Conservation (phyloP, 2,797 vertebrate genomes). For the Emys orbicularis region DNA sequence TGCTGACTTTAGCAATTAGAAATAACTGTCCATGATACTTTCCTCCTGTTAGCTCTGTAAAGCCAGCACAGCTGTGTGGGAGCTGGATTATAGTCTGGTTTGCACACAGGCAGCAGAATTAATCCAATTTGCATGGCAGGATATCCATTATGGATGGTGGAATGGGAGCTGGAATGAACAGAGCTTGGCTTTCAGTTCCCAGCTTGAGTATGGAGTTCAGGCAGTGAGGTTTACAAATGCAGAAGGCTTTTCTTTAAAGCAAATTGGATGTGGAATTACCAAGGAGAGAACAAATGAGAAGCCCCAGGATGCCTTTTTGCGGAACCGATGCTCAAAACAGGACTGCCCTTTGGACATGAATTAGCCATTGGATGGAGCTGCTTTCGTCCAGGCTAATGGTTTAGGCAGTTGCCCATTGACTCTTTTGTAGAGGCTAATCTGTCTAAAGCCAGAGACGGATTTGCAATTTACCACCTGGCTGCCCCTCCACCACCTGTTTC, state of each 20-base stretch:
- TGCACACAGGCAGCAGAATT: not conserved
- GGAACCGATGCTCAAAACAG: not conserved
- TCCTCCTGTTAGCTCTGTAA: accelerated
- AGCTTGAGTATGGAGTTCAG: not conserved
- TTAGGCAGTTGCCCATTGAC: not conserved
- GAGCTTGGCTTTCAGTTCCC: slow-evolving; percentile 30
- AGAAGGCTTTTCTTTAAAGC: not conserved
- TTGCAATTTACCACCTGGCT: not conserved
- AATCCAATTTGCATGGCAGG: accelerated
- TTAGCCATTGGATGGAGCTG: not conserved
- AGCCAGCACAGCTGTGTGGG: not conserved
- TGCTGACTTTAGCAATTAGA: not conserved
- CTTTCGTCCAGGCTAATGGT: slow-evolving; percentile 10
- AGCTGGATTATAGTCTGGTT: not conserved
- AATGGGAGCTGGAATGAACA: not conserved
- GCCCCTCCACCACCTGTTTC: not conserved
- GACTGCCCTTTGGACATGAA: not conserved
- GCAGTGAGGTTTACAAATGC: not conserved
- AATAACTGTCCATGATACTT: not conserved
- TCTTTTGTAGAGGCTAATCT: not conserved
- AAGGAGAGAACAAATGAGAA: not conserved
- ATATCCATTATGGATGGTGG: not conserved
- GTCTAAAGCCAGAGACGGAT: not conserved
- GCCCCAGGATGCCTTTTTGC: not conserved
- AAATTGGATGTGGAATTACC: not conserved